Conservation (phyloP, 2,888 invertebrate species). For the Lysandra bellargus region DNA sequence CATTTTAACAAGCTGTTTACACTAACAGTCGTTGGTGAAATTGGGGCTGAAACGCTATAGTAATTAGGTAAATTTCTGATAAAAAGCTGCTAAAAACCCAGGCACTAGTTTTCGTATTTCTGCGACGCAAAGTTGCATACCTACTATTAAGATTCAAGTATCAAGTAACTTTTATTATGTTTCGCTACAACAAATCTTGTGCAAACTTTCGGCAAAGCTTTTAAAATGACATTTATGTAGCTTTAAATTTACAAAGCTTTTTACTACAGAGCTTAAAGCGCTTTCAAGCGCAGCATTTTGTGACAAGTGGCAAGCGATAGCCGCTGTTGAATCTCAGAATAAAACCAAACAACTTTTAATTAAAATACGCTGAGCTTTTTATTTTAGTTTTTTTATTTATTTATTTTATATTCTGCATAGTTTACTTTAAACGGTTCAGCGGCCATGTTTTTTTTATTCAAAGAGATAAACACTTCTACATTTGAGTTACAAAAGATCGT, state of each 20-base stretch:
- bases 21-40: too few relatives aligned
- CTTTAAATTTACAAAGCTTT: neutral
- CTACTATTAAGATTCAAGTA: too few relatives aligned
- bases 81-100: too few relatives aligned
- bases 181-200: neutral
- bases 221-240: conserved; percentile 3
- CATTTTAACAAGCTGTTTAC: too few relatives aligned
- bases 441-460: neutral
- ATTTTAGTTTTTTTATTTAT: neutral
- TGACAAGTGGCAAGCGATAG: conserved; percentile 26
- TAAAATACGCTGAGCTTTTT: conserved; percentile 15
- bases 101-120: too few relatives aligned
- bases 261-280: conserved; percentile 1
- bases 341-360: conserved; percentile 25
- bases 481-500: too few relatives aligned
- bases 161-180: too few relatives aligned
- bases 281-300: conserved; percentile 18
- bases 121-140: too few relatives aligned
- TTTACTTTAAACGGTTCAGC: neutral
- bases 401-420: neutral
- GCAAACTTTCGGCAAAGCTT: neutral
- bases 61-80: too few relatives aligned
- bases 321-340: conserved; percentile 15
- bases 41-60: too few relatives aligned
- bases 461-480: neutral